phyloP scores from a whole-genome alignment of 2,113 vertebrate species.

The Chloropsis hardwickii region DNA sequence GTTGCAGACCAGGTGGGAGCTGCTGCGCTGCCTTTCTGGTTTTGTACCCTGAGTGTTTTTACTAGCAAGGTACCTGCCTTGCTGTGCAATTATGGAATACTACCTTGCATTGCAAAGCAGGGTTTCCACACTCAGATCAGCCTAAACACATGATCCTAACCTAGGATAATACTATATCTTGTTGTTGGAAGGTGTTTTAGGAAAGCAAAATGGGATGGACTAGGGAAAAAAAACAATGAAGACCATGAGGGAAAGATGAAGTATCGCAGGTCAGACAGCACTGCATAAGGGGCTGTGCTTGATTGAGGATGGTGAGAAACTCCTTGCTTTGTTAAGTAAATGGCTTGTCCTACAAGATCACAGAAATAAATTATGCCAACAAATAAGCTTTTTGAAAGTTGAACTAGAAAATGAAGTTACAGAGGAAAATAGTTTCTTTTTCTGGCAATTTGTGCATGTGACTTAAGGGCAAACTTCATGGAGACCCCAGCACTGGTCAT shows the following conservation, averaged over 20 bases:
- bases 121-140: background rate
- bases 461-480: background rate
- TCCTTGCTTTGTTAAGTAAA: background rate
- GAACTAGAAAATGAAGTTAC: background rate
- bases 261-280: background rate
- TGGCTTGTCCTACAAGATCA: background rate
- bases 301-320: background rate
- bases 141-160: background rate
- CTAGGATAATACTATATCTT: background rate
- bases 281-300: background rate
- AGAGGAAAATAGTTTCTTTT: background rate
- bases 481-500: background rate
- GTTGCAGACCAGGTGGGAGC: background rate
- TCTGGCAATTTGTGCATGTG: rapidly evolving
- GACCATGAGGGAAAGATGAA: background rate
- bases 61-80: background rate
- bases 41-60: background rate
- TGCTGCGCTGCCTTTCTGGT: background rate
- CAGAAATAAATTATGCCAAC: background rate
- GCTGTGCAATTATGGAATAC: background rate
- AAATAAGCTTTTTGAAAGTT: background rate
- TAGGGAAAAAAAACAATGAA: background rate
- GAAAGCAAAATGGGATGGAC: background rate
- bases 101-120: background rate
- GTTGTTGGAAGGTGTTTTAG: background rate